A percentile compares a stretch with the other conserved stretches of the same genome.
These are phyloP conservation scores for Sebastes fasciatus DNA, from an alignment of 2,113 vertebrate genomes.

Conservation along the genomic window DNA sequence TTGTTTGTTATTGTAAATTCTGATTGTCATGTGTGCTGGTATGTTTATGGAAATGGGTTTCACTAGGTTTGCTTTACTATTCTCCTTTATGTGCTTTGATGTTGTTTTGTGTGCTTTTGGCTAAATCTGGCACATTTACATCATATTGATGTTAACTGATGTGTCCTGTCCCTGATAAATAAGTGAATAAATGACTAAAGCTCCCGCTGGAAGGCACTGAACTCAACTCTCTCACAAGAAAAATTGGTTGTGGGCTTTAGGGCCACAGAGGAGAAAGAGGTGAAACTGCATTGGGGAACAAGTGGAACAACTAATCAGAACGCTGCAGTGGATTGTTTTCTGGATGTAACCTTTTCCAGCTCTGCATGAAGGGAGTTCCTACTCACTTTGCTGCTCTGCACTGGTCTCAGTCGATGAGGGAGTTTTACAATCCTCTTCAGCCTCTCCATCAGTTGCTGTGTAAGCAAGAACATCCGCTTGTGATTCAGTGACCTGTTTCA, in stretches of 20 bases:
- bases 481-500: slow-evolving; percentile 36
- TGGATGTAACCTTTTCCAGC: slow-evolving; percentile 3
- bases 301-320: slow-evolving; percentile 14
- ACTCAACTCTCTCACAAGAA: background rate
- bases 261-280: background rate
- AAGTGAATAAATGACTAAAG: background rate
- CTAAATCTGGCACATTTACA: background rate
- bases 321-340: slow-evolving; percentile 10
- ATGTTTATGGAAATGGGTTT: background rate
- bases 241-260: slow-evolving; percentile 9
- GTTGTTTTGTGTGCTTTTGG: background rate
- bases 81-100: background rate
- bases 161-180: background rate
- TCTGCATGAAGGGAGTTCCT: background rate
- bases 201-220: background rate
- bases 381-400: slow-evolving; percentile 93
- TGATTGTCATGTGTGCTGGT: no score
- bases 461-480: slow-evolving; percentile 39
- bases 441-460: slow-evolving; percentile 93
- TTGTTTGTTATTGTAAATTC: no score
- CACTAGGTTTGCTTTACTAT: background rate
- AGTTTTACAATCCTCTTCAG: slow-evolving; percentile 90
- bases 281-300: slow-evolving; percentile 7
- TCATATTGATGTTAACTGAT: background rate
- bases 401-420: slow-evolving; percentile 89